Evolutionary conservation across 2,888 invertebrate genomes (phyloP).

Genomic region (Chrysodeixis includens): DNA sequence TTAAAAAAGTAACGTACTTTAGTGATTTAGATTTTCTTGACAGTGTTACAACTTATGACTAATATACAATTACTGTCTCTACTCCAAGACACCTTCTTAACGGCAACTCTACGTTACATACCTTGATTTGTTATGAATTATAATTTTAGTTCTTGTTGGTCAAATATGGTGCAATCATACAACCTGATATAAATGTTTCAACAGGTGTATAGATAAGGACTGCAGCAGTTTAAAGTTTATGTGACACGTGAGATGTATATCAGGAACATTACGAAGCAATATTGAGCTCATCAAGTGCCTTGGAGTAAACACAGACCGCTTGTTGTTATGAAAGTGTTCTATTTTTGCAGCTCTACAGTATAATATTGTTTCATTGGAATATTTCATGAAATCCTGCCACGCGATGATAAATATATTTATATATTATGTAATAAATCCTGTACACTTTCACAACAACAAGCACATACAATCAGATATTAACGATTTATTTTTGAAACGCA

Average conservation of each 20-base stretch:
- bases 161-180: neutral
- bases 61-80: neutral
- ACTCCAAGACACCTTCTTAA: slow-evolving; percentile 11
- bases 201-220: neutral
- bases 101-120: neutral
- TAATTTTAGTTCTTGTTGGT: neutral
- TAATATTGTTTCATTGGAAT: neutral
- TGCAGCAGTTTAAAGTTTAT: neutral
- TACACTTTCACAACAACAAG: slow-evolving; percentile 43
- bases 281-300: slow-evolving; percentile 14
- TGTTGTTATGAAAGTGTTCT: slow-evolving; percentile 42
- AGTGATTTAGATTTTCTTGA: slow-evolving; percentile 31
- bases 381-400: slow-evolving; percentile 6
- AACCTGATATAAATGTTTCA: neutral
- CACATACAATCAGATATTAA: slow-evolving; percentile 21
- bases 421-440: slow-evolving; percentile 11
- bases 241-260: neutral
- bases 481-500: slow-evolving; percentile 39
- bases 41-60: slow-evolving; percentile 19
- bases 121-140: neutral
- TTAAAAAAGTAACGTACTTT: slow-evolving; percentile 29
- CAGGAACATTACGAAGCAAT: neutral
- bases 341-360: neutral
- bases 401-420: neutral
- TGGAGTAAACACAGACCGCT: slow-evolving; percentile 11